Evolutionary conservation across 1,140 invertebrate species (phyloP).

Genomic region (Lepidotrigona ventralis): DNA sequence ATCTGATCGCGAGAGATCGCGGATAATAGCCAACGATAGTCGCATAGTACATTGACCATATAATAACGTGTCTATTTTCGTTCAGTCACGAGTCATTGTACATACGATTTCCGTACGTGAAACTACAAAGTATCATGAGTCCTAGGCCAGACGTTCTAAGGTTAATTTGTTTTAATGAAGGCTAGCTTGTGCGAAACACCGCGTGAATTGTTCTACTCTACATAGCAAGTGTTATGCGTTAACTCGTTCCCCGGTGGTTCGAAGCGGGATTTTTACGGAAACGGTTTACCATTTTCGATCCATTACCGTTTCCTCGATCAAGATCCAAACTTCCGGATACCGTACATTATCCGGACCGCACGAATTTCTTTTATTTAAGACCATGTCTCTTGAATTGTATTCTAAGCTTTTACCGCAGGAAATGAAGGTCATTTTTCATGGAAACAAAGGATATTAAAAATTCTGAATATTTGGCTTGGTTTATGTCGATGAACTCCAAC

Average conservation of each 20-base stretch:
- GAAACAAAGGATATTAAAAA: too few relatives aligned
- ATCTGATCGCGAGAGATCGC: background rate
- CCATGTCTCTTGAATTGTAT: too few relatives aligned
- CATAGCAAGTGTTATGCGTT: conserved; percentile 22
- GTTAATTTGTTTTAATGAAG: conserved; percentile 24
- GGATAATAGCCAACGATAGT: background rate
- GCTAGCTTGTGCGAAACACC: background rate
- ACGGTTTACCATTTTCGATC: background rate
- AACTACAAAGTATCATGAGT: background rate
- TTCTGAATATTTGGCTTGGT: too few relatives aligned
- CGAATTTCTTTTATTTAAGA: too few relatives aligned
- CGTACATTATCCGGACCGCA: too few relatives aligned
- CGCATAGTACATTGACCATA: background rate
- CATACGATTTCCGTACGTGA: background rate
- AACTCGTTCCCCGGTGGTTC: background rate
- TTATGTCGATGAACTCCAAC: too few relatives aligned
- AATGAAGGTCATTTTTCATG: too few relatives aligned
- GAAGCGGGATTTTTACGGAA: background rate
- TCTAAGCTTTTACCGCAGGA: too few relatives aligned
- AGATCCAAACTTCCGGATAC: too few relatives aligned
- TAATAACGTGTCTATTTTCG: background rate
- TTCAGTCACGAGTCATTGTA: background rate
- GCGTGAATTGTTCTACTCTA: conserved; percentile 17
- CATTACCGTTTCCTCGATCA: background rate
- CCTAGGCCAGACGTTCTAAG: background rate